Evolutionary conservation across 1,140 invertebrate genomes (phyloP), one percentile per base, ranked within the genome.

Genomic region (Sitobion miscanthi): DNA sequence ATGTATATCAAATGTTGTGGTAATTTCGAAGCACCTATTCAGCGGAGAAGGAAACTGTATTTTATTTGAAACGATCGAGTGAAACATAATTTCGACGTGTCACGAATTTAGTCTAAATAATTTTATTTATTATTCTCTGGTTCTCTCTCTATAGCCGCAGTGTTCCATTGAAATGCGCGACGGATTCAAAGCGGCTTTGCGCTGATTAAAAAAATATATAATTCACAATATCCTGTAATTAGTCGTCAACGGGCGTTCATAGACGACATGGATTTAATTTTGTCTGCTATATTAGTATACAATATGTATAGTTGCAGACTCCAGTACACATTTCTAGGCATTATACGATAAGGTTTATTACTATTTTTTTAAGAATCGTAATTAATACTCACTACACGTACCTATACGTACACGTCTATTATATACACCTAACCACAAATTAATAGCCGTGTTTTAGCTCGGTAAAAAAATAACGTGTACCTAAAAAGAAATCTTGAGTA

Each of bases 331-430:
- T 38, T 89, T 54, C 23, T 57, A 57, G 20, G 35, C 87, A 38
- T 30, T 38, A 47, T 42, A 86, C 42, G 85, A 38, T 54, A 88
- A n/a, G 17, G 86, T 52, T n/a, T 88, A 88, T 52, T 88, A 88
- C n/a, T 88, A 49, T 89, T 89, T 77, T 89, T 89, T 57, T 89
- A 89, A 47, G 35, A 88, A 62, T 90, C 38, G 52, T 69, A 90
- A 90, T 90, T 90, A 90, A 90, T 90, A 90, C 89, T 90, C 57
- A 38, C 25, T 90, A 45, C 54, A 90, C 89, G 54, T 90, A 45
- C 25, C 14, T 47, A 47, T 9, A 47, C 7, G 20, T 62, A 57
- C 49, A 35, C 87, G 52, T 57, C 52, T 69, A 90, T 90, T 45
- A 90, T 17, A n/a, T 69, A 62, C 57, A 45, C 23, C 54, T 69